These are phyloP conservation scores for Deroplatys truncata DNA, from an alignment of 2,888 invertebrate species.

Conservation along the genomic window DNA sequence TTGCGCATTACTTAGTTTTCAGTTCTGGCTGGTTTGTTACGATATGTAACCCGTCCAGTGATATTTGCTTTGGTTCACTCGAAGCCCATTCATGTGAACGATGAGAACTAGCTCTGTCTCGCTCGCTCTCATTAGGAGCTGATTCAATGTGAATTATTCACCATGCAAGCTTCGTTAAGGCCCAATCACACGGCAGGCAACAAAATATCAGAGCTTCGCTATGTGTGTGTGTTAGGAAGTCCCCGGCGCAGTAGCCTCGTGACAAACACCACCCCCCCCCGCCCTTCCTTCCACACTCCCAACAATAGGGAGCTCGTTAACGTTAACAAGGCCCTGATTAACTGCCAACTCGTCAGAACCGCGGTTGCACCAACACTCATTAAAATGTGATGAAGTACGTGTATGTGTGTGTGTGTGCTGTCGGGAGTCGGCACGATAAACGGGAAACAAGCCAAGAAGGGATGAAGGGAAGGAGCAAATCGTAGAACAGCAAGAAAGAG, in stretches of 20 bases:
- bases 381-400: conserved; percentile 10
- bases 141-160: conserved; percentile 17
- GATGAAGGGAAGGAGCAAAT: background rate
- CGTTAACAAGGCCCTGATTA: conserved; percentile 14
- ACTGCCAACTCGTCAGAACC: conserved; percentile 18
- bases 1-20: background rate
- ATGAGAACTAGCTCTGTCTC: background rate
- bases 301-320: conserved; percentile 18
- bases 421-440: background rate
- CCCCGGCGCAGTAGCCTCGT: background rate
- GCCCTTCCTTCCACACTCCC: background rate
- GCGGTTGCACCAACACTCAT: conserved; percentile 16
- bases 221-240: background rate
- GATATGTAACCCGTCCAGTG: background rate
- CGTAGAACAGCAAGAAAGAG: no score
- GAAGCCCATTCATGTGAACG: no score
- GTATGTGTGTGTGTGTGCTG: background rate
- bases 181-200: conserved; percentile 11
- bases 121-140: conserved; percentile 4
- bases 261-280: background rate
- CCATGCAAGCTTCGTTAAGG: conserved; percentile 18
- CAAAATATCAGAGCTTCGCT: background rate
- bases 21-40: no score
- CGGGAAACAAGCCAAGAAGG: background rate
- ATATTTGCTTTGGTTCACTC: background rate